Evolutionary conservation across 2,113 vertebrate genomes (phyloP), one percentile per base, ranked within the genome.

Genomic region (Pimephales promelas): DNA sequence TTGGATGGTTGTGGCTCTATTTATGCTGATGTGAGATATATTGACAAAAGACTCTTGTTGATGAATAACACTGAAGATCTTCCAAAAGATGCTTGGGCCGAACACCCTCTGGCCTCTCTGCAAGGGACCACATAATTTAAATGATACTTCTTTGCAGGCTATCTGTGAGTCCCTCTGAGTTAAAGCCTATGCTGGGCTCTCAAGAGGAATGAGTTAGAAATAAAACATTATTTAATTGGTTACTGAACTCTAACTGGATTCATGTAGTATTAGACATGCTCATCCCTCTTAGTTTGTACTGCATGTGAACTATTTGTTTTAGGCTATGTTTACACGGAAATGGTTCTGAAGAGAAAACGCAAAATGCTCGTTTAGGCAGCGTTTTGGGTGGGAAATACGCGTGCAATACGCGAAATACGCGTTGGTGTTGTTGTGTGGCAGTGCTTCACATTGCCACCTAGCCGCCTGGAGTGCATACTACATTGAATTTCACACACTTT

Each of bases 41-140:
- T 31, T 66, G 78, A 80, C 59, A 49, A 64, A 59, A 31, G 24
- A 40, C n/a, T 18, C 31, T 64, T 80, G 61, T 9, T 80, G 61
- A 80, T 49, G 59, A 79, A 26, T 52, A 49, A 66, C 59, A 79
- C 22, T 57, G 9, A 57, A 22, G 18, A 36, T 5, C 52, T 36
- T 36, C 22, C 56, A 36, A 36, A 66, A 47, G 8, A 54, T 8
- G 18, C 52, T 8, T 22, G 18, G 59, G 36, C 57, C 36, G 10
- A 79, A 79, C 57, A 10, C 36, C 57, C 71, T 73, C 26, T 11
- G 43, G 14, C 43, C 28, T 28, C 36, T 79, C n/a, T 61, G 36
- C 7, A 66, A 64, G 45, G 36, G 20, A 31, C 26, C 18, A n/a
- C 40, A 26, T 80, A 20, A 68, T 34, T 43, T 31, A 11, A 26